Base-by-base conservation (phyloP, 2,113 vertebrate species). In the Datnioides undecimradiatus region DNA sequence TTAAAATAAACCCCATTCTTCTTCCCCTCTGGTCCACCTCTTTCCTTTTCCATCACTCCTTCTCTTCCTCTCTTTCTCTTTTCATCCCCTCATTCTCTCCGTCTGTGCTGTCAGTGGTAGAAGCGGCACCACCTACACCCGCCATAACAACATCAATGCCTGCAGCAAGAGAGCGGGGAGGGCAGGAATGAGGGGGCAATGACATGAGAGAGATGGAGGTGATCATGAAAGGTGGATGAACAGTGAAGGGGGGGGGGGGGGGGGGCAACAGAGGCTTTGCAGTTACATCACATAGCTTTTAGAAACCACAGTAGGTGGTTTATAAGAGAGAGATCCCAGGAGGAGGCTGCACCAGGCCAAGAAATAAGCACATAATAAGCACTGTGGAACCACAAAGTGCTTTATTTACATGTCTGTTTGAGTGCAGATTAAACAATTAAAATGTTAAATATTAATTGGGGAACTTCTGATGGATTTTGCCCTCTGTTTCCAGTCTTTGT, bases 101-200 rank as follows among this genome's bases (percentile, higher is more conserved):
- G 3, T 62, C 41, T 52, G n/a, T 73, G 66, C 66, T 65, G 73
- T 85, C 54, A 55, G 76, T 17, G 29, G 79, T 54, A 33, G 65
- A 66, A 73, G 72, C 52, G 13, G 8, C 0, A 2, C 55, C 69
- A 81, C 65, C 79, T 72, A 68, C 80, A 17, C 52, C 46, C 13
- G 33, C 62, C 73, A 76, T 36, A 76, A 84, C 76, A 73, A 62
- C 70, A 76, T 8, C 3, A 12, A 51, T 23, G 81, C 75, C 75
- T 77, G 64, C 52, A 63, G 74, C 68, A 41, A 59, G 64, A 66
- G 7, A 45, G 41, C 57, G 41, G 31, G 52, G 49, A 55, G 34
- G 31, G 73, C 2, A 17, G 58, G 34, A 62, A 59, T 40, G 65
- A 57, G 48, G 55, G 60, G 62, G 51, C 31, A 69, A 63, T 25